Base-by-base conservation (phyloP, 2,113 vertebrate genomes). In the Nesospiza acunhae region DNA sequence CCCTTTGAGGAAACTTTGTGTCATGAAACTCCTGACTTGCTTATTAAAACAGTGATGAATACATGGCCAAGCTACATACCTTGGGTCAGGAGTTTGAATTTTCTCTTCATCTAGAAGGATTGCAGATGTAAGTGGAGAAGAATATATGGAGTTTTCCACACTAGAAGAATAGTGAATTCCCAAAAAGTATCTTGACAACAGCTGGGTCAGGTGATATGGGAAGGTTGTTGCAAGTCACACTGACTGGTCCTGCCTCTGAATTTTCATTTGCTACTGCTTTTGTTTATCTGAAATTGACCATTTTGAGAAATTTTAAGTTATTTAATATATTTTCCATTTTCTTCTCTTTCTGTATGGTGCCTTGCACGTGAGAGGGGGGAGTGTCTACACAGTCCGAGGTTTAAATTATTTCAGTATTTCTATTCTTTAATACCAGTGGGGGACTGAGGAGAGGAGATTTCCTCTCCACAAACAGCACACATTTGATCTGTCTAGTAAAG, bases 311-410 rank as follows among this genome's bases (percentile, higher is more conserved):
- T 41, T 64, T 59, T 27, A 47, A 82, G 17, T 42, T 82, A 44
- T 70, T 42, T 58, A 23, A 58, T 62, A 33, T 14, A 2, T 64
- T 68, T 6, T 68, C 23, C 2, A 17, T 69, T 78, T 89, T 81
- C 10, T 94, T 84, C 28, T 89, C 37, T 68, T 67, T 68, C 21
- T 64, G 3, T 60, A n/a, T 1, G 8, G 11, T 27, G 7, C 42
- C 31, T 76, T 56, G 18, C 5, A 70, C 0, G 0, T 44, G 16
- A 13, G 2, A 10, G 10, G 2, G 1, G 5, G 8, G 12, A 11
- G 1, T 7, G 7, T 53, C 37, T 19, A 8, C 4, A 0, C 42
- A 14, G 8, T 53, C 9, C 21, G 47, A 49, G 6, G 11, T 72
- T 82, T n/a, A 87, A 62, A 79, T 73, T 68, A 75, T 82, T 58